Conservation (phyloP, 2,797 vertebrate genomes). For the Arrhamphus sclerolepis region DNA sequence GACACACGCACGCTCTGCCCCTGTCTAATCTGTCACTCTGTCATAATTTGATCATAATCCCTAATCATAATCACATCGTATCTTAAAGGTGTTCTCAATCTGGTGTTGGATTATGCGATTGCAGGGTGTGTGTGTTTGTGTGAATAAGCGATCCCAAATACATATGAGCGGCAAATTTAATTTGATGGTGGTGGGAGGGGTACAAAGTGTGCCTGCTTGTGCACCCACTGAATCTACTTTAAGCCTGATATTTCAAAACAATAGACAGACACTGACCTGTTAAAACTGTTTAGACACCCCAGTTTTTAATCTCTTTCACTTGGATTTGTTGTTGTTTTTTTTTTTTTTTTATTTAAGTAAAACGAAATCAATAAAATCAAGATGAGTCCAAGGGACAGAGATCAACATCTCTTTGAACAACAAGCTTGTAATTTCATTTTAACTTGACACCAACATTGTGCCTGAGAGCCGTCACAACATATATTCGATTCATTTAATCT, state of each 20-base stretch:
- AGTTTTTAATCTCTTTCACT: conserved; percentile 58
- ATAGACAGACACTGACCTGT: conserved; percentile 63
- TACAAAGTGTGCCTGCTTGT: conserved; percentile 13
- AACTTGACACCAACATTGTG: too few relatives aligned
- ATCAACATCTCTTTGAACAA: background rate
- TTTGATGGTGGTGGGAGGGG: conserved; percentile 67
- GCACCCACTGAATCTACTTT: conserved; percentile 48
- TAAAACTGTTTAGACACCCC: conserved; percentile 36
- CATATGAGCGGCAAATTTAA: conserved; percentile 61
- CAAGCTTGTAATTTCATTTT: background rate
- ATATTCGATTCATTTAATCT: too few relatives aligned
- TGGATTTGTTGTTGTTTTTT: conserved; percentile 57
- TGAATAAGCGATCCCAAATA: conserved; percentile 63
- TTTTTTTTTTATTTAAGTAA: conserved; percentile 32
- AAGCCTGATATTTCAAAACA: conserved; percentile 61
- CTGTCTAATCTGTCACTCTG: conserved; percentile 80
- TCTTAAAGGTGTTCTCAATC: conserved; percentile 85
- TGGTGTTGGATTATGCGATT: conserved; percentile 81
- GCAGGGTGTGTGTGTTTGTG: conserved; percentile 54
- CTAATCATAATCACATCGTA: conserved; percentile 78
- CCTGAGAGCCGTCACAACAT: too few relatives aligned
- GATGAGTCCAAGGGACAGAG: conserved; percentile 16
- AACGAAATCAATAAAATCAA: conserved; percentile 20
- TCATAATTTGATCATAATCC: conserved; percentile 78
- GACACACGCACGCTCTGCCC: conserved; percentile 20